These are phyloP conservation scores for Drosophila diplacantha DNA, from an alignment of 2,888 invertebrate genomes.

Conservation along the genomic window DNA sequence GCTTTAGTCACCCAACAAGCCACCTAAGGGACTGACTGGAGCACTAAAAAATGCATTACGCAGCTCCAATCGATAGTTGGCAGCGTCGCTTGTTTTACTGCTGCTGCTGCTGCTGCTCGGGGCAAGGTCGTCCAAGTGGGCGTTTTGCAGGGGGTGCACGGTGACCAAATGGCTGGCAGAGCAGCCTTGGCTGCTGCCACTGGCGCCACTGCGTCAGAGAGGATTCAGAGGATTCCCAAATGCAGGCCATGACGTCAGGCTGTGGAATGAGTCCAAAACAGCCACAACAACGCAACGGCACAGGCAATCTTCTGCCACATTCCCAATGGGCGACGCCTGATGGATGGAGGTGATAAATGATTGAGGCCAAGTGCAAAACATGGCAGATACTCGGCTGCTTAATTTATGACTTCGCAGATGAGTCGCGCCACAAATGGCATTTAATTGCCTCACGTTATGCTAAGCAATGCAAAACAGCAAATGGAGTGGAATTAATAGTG, in stretches of 20 bases:
- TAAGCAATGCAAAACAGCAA: slow-evolving; percentile 10
- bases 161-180: slow-evolving; percentile 47
- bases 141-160: slow-evolving; percentile 33
- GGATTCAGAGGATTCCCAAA: slow-evolving; percentile 33
- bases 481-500: background rate
- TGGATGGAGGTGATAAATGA: slow-evolving; percentile 46
- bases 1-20: slow-evolving; percentile 9
- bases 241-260: slow-evolving; percentile 36
- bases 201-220: slow-evolving; percentile 33
- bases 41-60: slow-evolving; percentile 41
- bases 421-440: slow-evolving; percentile 40
- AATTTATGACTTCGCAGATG: slow-evolving; percentile 49
- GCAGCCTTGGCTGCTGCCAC: slow-evolving; percentile 31
- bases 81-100: slow-evolving; percentile 33
- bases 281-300: slow-evolving; percentile 1
- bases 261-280: slow-evolving; percentile 5
- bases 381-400: slow-evolving; percentile 20
- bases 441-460: slow-evolving; percentile 49
- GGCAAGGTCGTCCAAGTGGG: slow-evolving; percentile 37
- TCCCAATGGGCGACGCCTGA: slow-evolving; percentile 24
- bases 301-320: slow-evolving; percentile 20
- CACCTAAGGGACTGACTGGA: slow-evolving; percentile 16
- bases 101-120: slow-evolving; percentile 4
- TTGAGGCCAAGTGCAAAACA: slow-evolving; percentile 36
- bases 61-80: slow-evolving; percentile 56